Evolutionary conservation across 1,140 invertebrate species (phyloP).

Genomic region (Caenorhabditis latens): DNA sequence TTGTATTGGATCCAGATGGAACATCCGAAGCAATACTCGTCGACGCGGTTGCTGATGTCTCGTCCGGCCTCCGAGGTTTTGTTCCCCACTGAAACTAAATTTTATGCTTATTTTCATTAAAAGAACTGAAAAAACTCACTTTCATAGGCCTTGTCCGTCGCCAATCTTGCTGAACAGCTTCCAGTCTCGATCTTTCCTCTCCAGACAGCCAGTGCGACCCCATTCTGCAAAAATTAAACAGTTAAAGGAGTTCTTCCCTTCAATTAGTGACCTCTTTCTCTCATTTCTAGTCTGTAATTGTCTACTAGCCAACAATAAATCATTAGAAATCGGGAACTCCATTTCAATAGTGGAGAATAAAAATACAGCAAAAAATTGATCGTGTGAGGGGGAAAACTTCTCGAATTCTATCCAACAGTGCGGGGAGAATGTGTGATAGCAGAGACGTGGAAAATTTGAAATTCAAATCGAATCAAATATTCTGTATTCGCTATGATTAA

Average conservation of each 20-base stretch:
- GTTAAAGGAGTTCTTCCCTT: not conserved
- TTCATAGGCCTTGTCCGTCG: constrained; percentile 72
- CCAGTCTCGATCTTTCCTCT: constrained; percentile 75
- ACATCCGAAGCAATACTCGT: not conserved
- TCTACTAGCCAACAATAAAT: constrained; percentile 31
- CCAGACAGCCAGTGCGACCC: constrained; percentile 70
- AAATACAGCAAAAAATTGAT: not conserved
- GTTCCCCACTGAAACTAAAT: constrained; percentile 42
- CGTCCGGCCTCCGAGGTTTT: constrained; percentile 6
- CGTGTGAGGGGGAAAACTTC: not conserved
- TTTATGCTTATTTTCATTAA: not conserved
- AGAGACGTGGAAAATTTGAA: constrained; percentile 15
- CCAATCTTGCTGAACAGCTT: constrained; percentile 77
- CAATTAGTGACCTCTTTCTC: not conserved
- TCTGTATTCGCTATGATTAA: not conserved
- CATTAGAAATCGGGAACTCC: constrained; percentile 48
- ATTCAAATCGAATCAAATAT: constrained; percentile 18
- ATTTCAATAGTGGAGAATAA: not conserved
- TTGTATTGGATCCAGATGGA: not conserved
- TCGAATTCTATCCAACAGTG: not conserved
- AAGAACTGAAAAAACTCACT: constrained; percentile 33
- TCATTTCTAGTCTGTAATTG: constrained; percentile 52
- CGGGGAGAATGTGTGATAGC: not conserved
- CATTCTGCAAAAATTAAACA: constrained; percentile 60
- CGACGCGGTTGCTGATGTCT: not conserved